Conservation (phyloP, 2,888 invertebrate genomes). For the Epirrhoe tristata region DNA sequence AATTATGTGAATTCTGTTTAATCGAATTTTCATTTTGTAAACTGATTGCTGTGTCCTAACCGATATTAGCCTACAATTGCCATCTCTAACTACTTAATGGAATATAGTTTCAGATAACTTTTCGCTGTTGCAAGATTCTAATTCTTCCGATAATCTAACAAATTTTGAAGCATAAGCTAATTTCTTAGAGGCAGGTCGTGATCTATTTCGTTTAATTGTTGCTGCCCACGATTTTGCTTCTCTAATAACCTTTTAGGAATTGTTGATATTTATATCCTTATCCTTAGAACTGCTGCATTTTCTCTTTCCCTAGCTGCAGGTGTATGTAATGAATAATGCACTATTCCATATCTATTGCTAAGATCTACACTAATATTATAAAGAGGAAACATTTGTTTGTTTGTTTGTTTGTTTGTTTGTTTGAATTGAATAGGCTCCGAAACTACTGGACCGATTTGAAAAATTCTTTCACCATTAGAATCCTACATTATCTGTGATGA, state of each 20-base stretch:
- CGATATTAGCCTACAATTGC: conserved; percentile 19
- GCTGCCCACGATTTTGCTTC: conserved; percentile 8
- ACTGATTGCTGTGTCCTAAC: conserved; percentile 43
- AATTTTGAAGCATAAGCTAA: background rate
- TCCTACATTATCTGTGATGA: no score
- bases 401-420: no score
- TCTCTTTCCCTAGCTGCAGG: conserved; percentile 16
- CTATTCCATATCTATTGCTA: conserved; percentile 2
- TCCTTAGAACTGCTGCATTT: conserved; percentile 11
- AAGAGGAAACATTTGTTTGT: no score
- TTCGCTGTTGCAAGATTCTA: conserved; percentile 8
- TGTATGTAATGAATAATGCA: conserved; percentile 24
- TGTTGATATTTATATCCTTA: conserved; percentile 12
- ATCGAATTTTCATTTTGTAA: conserved; percentile 69
- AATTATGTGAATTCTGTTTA: conserved; percentile 72
- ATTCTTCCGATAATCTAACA: background rate
- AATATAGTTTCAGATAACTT: background rate
- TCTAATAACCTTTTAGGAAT: conserved; percentile 2
- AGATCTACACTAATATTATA: background rate
- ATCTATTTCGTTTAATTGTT: background rate
- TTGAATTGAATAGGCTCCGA: no score
- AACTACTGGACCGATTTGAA: no score
- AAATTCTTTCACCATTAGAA: no score
- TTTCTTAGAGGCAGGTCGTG: conserved; percentile 3
- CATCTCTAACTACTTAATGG: background rate